Percentiles rank a stretch among this genome's conserved stretches.
phyloP scores from a whole-genome alignment of 2,888 invertebrate species.

The Ophion slaviceki region DNA sequence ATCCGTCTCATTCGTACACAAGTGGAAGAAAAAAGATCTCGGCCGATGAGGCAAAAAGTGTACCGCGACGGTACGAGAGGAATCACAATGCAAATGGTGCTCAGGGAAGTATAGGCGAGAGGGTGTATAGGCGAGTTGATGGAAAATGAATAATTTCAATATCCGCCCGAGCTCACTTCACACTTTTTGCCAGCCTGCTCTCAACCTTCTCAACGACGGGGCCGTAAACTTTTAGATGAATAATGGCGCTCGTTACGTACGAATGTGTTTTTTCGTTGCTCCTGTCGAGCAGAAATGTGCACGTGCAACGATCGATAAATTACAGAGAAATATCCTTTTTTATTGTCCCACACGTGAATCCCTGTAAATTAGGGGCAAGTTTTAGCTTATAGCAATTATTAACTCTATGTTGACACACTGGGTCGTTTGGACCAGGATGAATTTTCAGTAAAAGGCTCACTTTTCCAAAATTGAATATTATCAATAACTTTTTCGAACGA shows the following conservation, averaged over 20 bases:
- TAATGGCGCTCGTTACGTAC: neutral
- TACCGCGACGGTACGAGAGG: neutral
- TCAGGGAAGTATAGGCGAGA: neutral
- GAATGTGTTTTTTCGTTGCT: no score
- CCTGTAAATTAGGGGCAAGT: neutral
- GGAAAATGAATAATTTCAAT: conserved; percentile 66
- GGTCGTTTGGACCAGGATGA: no score
- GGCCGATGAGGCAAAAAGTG: neutral
- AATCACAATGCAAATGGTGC: conserved; percentile 39
- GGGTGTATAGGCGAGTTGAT: conserved; percentile 25
- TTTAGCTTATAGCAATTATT: neutral
- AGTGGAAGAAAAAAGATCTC: no score
- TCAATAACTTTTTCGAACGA: no score
- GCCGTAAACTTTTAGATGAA: neutral
- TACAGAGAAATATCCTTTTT: no score
- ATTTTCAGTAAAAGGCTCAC: no score
- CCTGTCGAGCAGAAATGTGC: no score
- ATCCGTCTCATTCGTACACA: neutral
- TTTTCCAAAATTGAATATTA: no score
- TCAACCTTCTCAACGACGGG: neutral
- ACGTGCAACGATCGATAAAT: no score
- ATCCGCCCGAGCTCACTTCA: conserved; percentile 42
- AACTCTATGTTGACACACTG: neutral
- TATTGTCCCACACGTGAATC: no score
- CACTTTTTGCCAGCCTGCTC: conserved; percentile 17